Conservation (phyloP, 2,797 vertebrate species). For the Nasua narica region DNA sequence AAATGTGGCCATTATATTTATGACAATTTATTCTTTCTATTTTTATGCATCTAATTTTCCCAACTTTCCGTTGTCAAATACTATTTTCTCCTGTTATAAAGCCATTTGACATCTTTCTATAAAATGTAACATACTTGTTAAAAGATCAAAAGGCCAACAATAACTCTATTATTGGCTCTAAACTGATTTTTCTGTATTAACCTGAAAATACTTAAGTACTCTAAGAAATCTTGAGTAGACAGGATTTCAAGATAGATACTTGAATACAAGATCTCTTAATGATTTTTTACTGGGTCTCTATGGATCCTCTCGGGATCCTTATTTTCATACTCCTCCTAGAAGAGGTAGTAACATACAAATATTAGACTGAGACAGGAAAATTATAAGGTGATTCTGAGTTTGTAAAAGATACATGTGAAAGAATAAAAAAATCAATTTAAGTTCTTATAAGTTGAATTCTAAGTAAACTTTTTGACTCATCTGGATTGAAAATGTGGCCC, state of each 20-base stretch:
- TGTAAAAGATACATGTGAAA: background rate
- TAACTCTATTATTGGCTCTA: background rate
- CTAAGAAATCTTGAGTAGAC: background rate
- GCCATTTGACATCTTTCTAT: background rate
- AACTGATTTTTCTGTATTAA: background rate
- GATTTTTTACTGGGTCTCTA: background rate
- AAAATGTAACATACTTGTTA: constrained; percentile 7
- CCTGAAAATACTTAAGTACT: background rate
- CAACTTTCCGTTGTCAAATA: background rate
- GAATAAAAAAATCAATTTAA: background rate
- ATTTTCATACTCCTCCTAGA: constrained; percentile 5
- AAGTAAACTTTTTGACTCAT: background rate
- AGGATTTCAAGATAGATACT: constrained; percentile 7
- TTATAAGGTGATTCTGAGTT: background rate
- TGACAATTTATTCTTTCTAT: background rate
- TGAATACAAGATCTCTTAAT: background rate
- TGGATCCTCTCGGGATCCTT: background rate
- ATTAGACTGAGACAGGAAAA: background rate
- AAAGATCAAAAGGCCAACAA: background rate
- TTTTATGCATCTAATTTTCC: background rate
- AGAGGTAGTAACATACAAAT: background rate
- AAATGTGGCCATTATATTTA: background rate
- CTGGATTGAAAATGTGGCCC: background rate
- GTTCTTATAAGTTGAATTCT: constrained; percentile 29
- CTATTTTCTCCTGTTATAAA: background rate